Conservation (phyloP, 2,113 vertebrate species). For the Erythrocercus mccallii region DNA sequence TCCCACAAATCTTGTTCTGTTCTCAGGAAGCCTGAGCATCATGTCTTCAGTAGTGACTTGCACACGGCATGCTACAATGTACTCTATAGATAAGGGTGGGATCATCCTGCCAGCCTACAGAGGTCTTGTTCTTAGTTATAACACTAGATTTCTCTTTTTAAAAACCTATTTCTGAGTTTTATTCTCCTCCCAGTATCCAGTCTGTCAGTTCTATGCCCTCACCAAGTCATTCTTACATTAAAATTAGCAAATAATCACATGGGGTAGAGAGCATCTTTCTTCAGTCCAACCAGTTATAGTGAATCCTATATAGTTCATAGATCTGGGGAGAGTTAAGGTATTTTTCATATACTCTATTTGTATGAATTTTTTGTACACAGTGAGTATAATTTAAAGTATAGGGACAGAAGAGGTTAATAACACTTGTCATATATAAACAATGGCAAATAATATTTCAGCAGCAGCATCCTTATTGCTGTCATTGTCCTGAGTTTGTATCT, state of each 20-base stretch:
- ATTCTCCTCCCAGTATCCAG: neutral
- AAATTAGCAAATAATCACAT: neutral
- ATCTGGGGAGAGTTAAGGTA: neutral
- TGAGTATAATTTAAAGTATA: neutral
- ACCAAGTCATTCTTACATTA: neutral
- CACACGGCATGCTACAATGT: neutral
- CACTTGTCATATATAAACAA: neutral
- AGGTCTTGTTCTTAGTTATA: neutral
- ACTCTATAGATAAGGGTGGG: neutral
- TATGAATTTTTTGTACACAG: neutral
- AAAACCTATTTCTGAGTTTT: neutral
- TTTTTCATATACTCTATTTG: neutral
- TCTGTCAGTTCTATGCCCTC: neutral
- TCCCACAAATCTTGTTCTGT: neutral
- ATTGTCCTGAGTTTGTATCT: neutral
- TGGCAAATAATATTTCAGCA: neutral
- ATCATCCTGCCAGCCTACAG: neutral
- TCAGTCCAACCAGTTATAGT: neutral
- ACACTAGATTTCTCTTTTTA: neutral
- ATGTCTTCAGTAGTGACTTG: neutral
- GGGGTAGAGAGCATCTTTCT: neutral
- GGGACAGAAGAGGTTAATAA: neutral
- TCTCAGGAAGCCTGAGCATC: neutral
- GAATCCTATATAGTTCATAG: neutral
- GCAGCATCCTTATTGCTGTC: neutral